A percentile compares a stretch with the other conserved stretches of the same genome.
Conservation (phyloP, 2,797 vertebrate species). For the Odontamblyopus rebecca region DNA sequence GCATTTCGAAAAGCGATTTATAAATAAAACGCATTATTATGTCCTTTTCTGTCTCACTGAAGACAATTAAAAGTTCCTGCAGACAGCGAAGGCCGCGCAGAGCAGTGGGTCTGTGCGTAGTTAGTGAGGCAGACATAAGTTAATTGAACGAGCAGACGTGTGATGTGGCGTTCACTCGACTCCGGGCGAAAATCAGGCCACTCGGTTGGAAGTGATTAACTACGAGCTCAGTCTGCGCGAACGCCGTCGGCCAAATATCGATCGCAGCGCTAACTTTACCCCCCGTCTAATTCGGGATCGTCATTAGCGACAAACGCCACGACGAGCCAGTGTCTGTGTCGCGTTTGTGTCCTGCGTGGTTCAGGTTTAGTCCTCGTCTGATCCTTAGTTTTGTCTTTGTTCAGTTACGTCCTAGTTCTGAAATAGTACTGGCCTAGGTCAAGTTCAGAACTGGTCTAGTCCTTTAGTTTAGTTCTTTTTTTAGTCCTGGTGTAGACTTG, state of each 20-base stretch:
- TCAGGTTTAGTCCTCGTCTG: too few relatives aligned
- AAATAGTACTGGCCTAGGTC: too few relatives aligned
- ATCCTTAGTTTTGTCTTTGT: too few relatives aligned
- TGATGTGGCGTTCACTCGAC: not conserved
- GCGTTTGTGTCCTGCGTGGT: not conserved
- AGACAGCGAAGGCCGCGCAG: not conserved
- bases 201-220: slow-evolving; percentile 2
- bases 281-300: not conserved
- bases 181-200: not conserved
- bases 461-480: too few relatives aligned
- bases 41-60: not conserved
- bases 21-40: too few relatives aligned
- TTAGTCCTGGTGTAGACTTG: too few relatives aligned
- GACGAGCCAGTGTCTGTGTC: not conserved
- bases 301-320: not conserved
- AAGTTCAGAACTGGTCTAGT: too few relatives aligned
- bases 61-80: not conserved
- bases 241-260: not conserved
- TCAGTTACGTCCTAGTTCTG: too few relatives aligned
- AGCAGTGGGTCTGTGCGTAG: not conserved
- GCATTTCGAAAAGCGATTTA: too few relatives aligned
- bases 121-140: not conserved
- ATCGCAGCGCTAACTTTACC: not conserved
- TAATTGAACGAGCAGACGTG: slow-evolving; percentile 1
- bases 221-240: not conserved